These are phyloP conservation scores for Scrobipalpa atriplicella DNA, from an alignment of 2,888 invertebrate species.

Conservation along the genomic window DNA sequence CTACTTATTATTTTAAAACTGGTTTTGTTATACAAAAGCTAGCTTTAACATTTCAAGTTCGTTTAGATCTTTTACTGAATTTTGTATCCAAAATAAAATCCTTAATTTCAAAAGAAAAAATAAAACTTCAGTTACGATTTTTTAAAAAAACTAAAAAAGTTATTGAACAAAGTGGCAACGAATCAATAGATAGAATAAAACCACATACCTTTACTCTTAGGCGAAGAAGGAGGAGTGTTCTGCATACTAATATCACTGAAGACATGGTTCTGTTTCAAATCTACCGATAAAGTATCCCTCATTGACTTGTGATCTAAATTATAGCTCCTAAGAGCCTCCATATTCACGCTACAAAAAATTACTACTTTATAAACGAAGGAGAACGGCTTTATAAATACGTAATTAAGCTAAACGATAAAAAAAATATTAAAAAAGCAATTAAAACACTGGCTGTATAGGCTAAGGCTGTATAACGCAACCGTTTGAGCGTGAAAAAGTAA, in stretches of 20 bases:
- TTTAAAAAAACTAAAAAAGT: too few species aligned
- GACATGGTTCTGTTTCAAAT: conserved; percentile 51
- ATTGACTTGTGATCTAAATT: conserved; percentile 50
- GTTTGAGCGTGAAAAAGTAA: conserved; percentile 52
- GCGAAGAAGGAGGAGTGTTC: conserved; percentile 67
- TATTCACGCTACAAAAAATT: conserved; percentile 36
- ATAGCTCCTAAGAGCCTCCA: conserved; percentile 55
- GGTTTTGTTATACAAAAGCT: too few species aligned
- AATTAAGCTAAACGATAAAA: conserved; percentile 27
- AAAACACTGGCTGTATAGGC: conserved; percentile 39
- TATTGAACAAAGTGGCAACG: too few species aligned
- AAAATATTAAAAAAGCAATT: conserved; percentile 33
- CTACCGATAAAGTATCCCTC: conserved; percentile 54
- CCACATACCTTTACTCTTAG: conserved; percentile 68
- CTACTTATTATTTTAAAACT: too few species aligned
- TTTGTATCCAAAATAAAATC: too few species aligned
- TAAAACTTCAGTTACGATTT: too few species aligned
- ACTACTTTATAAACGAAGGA: neutral
- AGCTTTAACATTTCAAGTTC: too few species aligned
- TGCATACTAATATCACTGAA: conserved; percentile 46
- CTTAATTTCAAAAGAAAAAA: too few species aligned
- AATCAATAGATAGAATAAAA: neutral
- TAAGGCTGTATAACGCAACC: conserved; percentile 27
- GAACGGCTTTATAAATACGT: neutral
- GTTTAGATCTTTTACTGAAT: too few species aligned